These are phyloP conservation scores for Paratrypauchen microcephalus DNA, from an alignment of 2,797 vertebrate species.

Conservation along the genomic window DNA sequence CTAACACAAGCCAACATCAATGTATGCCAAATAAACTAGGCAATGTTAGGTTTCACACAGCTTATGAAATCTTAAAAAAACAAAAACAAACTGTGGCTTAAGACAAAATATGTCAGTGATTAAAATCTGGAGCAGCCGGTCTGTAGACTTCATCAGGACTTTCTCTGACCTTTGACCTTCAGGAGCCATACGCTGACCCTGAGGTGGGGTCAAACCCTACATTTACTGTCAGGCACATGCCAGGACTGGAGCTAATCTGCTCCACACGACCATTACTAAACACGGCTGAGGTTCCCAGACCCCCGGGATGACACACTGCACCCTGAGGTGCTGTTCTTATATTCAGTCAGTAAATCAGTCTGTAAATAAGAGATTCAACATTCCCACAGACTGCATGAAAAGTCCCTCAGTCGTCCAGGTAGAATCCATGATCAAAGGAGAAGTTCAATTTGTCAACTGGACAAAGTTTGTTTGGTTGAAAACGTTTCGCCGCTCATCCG, in stretches of 20 bases:
- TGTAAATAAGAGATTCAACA: constrained; percentile 55
- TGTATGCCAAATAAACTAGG: too few species aligned
- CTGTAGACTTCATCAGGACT: constrained; percentile 36
- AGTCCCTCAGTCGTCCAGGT: too few species aligned
- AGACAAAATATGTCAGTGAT: background rate
- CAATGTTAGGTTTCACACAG: too few species aligned
- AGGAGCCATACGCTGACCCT: constrained; percentile 22
- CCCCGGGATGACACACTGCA: constrained; percentile 26
- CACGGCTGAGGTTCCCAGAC: background rate
- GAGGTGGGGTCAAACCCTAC: constrained; percentile 45
- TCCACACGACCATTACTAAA: constrained; percentile 14
- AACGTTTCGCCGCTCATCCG: too few species aligned
- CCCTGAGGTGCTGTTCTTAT: constrained; percentile 22
- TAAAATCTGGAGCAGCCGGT: background rate
- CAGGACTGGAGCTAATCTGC: constrained; percentile 22
- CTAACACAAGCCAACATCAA: too few species aligned
- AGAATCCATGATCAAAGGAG: too few species aligned
- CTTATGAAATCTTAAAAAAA: too few species aligned
- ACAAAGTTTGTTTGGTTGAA: too few species aligned
- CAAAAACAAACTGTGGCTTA: background rate
- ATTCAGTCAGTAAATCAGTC: constrained; percentile 52
- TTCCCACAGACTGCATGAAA: too few species aligned
- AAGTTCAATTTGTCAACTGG: too few species aligned
- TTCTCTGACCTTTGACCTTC: constrained; percentile 43
- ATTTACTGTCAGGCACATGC: constrained; percentile 33